phyloP scores from a whole-genome alignment of 2,888 invertebrate genomes.

The Mylabris sibirica region DNA sequence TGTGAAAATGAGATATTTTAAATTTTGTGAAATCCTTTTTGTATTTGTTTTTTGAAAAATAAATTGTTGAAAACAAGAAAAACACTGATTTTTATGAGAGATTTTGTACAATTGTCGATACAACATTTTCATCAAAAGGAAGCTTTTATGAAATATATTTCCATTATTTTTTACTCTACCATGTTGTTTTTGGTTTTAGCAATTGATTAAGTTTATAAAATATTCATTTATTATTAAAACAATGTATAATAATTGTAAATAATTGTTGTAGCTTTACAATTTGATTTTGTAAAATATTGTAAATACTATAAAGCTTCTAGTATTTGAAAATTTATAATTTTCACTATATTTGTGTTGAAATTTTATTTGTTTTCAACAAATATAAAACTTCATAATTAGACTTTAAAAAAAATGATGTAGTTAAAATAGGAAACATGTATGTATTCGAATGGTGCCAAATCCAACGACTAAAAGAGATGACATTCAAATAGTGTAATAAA shows the following conservation, averaged over 20 bases:
- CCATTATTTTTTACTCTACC: not conserved
- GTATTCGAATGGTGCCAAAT: slow-evolving; percentile 37
- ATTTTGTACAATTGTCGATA: too few relatives aligned
- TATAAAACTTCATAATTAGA: slow-evolving; percentile 18
- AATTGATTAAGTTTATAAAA: not conserved
- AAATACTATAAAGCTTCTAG: slow-evolving; percentile 14
- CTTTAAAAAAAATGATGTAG: slow-evolving; percentile 19
- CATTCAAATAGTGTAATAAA: slow-evolving; percentile 16
- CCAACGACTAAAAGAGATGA: slow-evolving; percentile 26
- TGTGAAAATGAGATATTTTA: not conserved
- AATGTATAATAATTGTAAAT: slow-evolving; percentile 18
- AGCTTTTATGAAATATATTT: not conserved
- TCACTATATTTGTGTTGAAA: not conserved
- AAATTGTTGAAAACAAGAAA: too few relatives aligned
- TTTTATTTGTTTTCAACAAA: not conserved
- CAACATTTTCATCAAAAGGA: too few relatives aligned
- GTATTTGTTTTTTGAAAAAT: not conserved
- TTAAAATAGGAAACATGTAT: slow-evolving; percentile 19
- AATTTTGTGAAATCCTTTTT: not conserved
- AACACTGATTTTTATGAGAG: too few relatives aligned
- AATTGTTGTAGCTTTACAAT: slow-evolving; percentile 13
- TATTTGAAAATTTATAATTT: not conserved
- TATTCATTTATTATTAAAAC: slow-evolving; percentile 24
- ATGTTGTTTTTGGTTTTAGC: not conserved
- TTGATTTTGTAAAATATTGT: slow-evolving; percentile 28